Conservation (phyloP, 2,113 vertebrate genomes). For the Pimephales promelas region DNA sequence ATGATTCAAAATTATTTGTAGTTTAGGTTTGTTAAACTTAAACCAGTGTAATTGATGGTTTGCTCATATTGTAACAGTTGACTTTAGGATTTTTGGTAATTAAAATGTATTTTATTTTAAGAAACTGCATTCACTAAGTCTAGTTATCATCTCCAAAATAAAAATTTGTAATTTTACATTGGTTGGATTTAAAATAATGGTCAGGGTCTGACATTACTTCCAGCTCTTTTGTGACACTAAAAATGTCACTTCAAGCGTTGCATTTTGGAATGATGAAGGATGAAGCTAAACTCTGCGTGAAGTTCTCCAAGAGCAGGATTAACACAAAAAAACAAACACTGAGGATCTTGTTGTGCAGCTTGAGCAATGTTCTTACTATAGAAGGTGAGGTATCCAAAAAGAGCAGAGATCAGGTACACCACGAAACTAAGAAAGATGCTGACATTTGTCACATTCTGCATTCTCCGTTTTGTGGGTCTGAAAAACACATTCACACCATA, state of each 20-base stretch:
- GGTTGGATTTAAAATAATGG: no score
- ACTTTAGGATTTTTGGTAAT: no score
- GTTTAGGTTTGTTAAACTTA: no score
- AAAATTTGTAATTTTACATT: no score
- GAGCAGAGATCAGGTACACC: conserved; percentile 86
- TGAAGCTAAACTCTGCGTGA: not conserved
- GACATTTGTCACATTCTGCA: conserved; percentile 88
- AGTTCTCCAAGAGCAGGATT: not conserved
- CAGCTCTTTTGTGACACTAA: not conserved
- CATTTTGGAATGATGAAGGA: not conserved
- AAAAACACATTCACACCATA: conserved; percentile 49
- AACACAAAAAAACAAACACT: not conserved
- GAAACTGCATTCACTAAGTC: no score
- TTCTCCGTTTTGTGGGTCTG: conserved; percentile 89
- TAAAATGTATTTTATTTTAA: no score
- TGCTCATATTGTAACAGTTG: no score
- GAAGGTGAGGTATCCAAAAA: conserved; percentile 98
- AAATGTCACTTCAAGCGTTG: not conserved
- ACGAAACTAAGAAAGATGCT: conserved; percentile 87
- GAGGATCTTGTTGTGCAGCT: not conserved
- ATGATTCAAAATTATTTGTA: no score
- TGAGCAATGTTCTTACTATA: conserved; percentile 80
- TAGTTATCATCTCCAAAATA: no score
- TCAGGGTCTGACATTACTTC: no score
- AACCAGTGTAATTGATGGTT: no score